phyloP scores from a whole-genome alignment of 2,888 invertebrate species.

The Dryadula phaetusa region DNA sequence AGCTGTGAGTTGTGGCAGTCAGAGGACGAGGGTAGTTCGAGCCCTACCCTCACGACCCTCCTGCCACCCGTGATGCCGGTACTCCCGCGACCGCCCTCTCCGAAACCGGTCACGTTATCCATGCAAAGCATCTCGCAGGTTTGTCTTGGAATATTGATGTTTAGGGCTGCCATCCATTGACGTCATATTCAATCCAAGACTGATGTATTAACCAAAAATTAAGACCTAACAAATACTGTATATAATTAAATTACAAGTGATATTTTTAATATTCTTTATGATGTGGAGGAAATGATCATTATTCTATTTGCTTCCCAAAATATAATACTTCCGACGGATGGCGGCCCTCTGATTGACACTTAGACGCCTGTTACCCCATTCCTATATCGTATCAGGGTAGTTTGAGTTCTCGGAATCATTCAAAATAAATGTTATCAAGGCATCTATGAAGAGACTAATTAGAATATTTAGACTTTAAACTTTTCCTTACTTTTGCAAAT shows the following conservation, averaged over 20 bases:
- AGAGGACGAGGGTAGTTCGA: slow-evolving; percentile 59
- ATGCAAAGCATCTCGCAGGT: slow-evolving; percentile 60
- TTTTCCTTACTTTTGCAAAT: not conserved
- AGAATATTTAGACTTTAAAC: not conserved
- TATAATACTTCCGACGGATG: slow-evolving; percentile 13
- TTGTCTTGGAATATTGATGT: slow-evolving; percentile 49
- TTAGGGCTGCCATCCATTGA: slow-evolving; percentile 24
- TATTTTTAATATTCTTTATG: not conserved
- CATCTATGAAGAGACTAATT: not conserved
- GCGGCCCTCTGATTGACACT: slow-evolving; percentile 23
- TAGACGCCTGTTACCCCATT: slow-evolving; percentile 23
- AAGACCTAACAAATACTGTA: not conserved
- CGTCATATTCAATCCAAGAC: not conserved
- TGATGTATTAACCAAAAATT: not conserved
- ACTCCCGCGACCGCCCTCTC: slow-evolving; percentile 53
- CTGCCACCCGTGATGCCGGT: slow-evolving; percentile 65
- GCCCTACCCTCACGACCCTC: slow-evolving; percentile 64
- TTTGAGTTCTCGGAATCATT: slow-evolving; percentile 38
- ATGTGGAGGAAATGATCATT: not conserved
- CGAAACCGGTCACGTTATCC: slow-evolving; percentile 58
- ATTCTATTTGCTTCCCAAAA: not conserved
- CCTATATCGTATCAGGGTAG: slow-evolving; percentile 26
- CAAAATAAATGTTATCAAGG: slow-evolving; percentile 2
- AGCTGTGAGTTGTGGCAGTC: slow-evolving; percentile 52
- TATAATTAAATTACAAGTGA: not conserved